These are phyloP conservation scores for Drosophila koepferae DNA, from an alignment of 2,888 invertebrate genomes.

Conservation along the genomic window DNA sequence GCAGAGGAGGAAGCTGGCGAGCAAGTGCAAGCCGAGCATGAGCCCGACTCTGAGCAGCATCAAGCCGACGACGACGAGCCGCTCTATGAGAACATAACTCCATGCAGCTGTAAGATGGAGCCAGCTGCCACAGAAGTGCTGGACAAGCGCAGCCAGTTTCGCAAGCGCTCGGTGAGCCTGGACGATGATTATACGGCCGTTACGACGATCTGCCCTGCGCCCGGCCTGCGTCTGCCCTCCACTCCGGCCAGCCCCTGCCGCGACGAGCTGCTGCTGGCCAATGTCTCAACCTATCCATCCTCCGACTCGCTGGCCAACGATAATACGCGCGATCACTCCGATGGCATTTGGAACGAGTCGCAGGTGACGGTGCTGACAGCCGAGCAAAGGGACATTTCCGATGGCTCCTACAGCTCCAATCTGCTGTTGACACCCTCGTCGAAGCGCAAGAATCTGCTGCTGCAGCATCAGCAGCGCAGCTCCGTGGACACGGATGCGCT, in stretches of 20 bases:
- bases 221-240: slow-evolving; percentile 86
- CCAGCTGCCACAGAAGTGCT: slow-evolving; percentile 47
- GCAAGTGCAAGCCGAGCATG: slow-evolving; percentile 31
- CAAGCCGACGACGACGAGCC: slow-evolving; percentile 71
- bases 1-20: slow-evolving; percentile 33
- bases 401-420: slow-evolving; percentile 85
- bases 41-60: slow-evolving; percentile 45
- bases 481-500: slow-evolving; percentile 94
- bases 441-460: slow-evolving; percentile 90
- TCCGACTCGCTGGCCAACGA: slow-evolving; percentile 94
- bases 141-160: slow-evolving; percentile 88
- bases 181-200: slow-evolving; percentile 86
- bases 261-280: slow-evolving; percentile 86
- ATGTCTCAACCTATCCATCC: slow-evolving; percentile 91
- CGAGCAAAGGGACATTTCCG: slow-evolving; percentile 85
- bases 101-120: slow-evolving; percentile 84
- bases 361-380: slow-evolving; percentile 93
- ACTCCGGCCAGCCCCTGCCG: slow-evolving; percentile 88
- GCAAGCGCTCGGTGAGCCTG: slow-evolving; percentile 90
- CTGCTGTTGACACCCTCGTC: slow-evolving; percentile 92
- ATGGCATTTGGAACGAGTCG: slow-evolving; percentile 95
- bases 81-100: slow-evolving; percentile 81
- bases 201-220: slow-evolving; percentile 67
- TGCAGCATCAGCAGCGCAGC: slow-evolving; percentile 94
- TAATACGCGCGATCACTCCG: slow-evolving; percentile 92